Base-by-base conservation (phyloP, 2,113 vertebrate species). In the Zosterops pallidus region DNA sequence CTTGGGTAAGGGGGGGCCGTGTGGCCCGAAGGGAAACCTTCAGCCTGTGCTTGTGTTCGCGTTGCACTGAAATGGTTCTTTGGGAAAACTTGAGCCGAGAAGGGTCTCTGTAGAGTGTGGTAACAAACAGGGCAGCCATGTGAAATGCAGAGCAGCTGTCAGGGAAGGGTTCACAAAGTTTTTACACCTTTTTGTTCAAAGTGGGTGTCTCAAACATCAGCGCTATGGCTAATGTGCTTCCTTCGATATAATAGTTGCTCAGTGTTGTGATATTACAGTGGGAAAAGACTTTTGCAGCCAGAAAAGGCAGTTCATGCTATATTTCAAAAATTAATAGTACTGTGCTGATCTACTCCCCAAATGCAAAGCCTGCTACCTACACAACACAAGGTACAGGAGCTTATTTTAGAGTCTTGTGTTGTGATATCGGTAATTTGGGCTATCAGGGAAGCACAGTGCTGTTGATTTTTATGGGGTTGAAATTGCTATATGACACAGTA, bases 1-100 rank as follows among this genome's bases (percentile, higher is more conserved):
- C 99, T 99, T 86, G 99, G 99, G 99, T 99, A 99, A 99, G 99
- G 80, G 93, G 37, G 78, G 82, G 94, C 93, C 89, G 7, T 47
- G 33, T 11, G 90, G 68, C 90, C 89, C 33, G 1, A 21, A 56
- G 71, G 65, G 55, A 75, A 75, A 59, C 3, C 3, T 17, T 52
- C 33, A 1, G 25, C 42, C 41, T 22, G 0, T 18, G 55, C 46
- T 17, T 2, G 4, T 55, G 29, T 50, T 47, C 31, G 35, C 67
- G 9, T 86, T 46, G 75, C 59, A 22, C 90, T 86, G 69, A 83
- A 90, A 63, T 2, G 47, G 83, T 86, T 93, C 88, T 77, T 74
- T 56, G 68, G 65, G 11, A 22, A 35, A 75, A n/a, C 52, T 21
- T 23, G 67, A 67, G 7, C 56, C 23, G 49, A 18, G n/a, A 41